phyloP scores from a whole-genome alignment of 2,113 vertebrate species.

The Carlito syrichta region DNA sequence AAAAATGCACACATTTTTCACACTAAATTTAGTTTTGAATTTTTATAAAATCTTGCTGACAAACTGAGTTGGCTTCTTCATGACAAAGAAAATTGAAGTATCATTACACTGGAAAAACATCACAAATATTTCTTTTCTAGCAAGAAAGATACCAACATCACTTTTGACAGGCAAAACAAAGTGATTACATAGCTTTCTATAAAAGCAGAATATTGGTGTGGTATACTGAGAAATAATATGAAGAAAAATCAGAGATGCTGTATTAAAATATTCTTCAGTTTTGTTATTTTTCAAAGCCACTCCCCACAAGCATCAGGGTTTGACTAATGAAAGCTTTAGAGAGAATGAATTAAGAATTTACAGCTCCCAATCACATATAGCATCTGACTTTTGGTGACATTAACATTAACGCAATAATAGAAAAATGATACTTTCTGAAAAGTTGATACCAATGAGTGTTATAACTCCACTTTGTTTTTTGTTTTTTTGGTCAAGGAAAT shows the following conservation, averaged over 20 bases:
- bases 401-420: conserved; percentile 51
- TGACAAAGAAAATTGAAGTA: background rate
- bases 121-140: conserved; percentile 33
- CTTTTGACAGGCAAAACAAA: conserved; percentile 34
- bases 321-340: background rate
- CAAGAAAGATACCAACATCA: background rate
- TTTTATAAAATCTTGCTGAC: conserved; percentile 32
- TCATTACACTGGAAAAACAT: background rate
- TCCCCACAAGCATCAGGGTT: background rate
- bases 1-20: background rate
- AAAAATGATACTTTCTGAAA: conserved; percentile 34
- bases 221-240: background rate
- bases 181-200: background rate
- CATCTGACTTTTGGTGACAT: conserved; percentile 53
- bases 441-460: conserved; percentile 29
- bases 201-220: background rate
- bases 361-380: background rate
- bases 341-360: background rate
- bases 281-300: background rate
- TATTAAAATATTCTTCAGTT: background rate
- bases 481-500: background rate
- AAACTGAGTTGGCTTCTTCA: conserved; percentile 1
- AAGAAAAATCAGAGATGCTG: background rate
- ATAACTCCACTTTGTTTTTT: background rate
- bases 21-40: conserved; percentile 34